Base-by-base conservation (phyloP, 2,113 vertebrate genomes). In the Prionailurus viverrinus region DNA sequence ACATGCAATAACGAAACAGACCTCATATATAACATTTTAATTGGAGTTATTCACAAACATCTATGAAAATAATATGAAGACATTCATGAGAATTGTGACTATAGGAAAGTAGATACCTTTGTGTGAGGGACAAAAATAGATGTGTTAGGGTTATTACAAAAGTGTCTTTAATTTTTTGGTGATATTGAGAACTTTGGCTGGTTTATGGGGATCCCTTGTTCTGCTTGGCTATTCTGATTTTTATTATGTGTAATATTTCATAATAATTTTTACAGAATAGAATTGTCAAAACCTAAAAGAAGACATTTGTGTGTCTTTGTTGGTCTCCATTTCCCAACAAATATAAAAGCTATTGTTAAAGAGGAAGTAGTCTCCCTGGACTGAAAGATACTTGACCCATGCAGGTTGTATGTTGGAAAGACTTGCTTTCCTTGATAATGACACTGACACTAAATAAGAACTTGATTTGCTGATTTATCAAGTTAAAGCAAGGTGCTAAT, bases 381-480 rank as follows among this genome's bases (percentile, higher is more conserved):
- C 1, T 7, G 18, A 84, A 69, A 39, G 5, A 4, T 5, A 53
- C 4, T 74, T 88, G 19, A 73, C 9, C 71, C 6, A 0, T 29
- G 21, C 11, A 76, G 19, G 33, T 11, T 5, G 45, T 55, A 5
- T 78, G 41, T 27, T 55, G 25, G 25, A 66, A 65, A 95, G 23
- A 53, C 3, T 61, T 74, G 4, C 3, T 85, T 68, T 84, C 68
- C 55, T 93, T 51, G 58, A 69, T 41, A 81, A 89, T 5, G 61
- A 63, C 33, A 79, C 23, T 82, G 51, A 81, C 82, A 71, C 21
- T 69, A 82, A 95, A 55, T 61, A 85, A 93, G 27, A 84, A 89
- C 19, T 95, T 74, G 4, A 89, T 48, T 69, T 18, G 10, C 23
- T 94, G 53, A 86, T 53, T 91, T 89, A 79, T 65, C 61, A 92